Evolutionary conservation across 2,888 invertebrate species (phyloP).

Genomic region (Chaetoderma sp.): DNA sequence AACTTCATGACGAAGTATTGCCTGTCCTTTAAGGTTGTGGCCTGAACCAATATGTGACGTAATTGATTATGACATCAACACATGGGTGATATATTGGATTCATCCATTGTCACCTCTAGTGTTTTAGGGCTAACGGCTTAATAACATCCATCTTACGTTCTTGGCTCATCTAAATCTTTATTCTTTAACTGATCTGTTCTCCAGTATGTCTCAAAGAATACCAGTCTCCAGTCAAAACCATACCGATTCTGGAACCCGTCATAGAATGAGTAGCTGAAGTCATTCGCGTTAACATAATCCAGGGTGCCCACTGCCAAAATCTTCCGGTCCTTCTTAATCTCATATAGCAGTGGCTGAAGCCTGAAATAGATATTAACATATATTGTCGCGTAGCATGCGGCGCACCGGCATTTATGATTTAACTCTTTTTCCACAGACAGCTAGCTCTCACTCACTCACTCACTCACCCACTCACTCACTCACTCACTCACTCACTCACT

Average conservation of each 20-base stretch:
- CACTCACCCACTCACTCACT: no score
- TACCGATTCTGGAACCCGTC: conserved; percentile 45
- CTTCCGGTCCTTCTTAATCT: conserved; percentile 48
- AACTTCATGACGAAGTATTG: no score
- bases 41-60: no score
- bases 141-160: neutral
- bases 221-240: conserved; percentile 52
- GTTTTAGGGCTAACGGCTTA: neutral
- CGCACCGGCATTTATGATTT: no score
- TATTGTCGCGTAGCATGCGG: no score
- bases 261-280: conserved; percentile 42
- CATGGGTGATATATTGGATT: no score
- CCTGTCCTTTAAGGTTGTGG: no score
- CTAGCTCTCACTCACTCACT: no score
- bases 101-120: no score
- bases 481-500: no score
- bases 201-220: conserved; percentile 55
- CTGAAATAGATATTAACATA: conserved; percentile 29
- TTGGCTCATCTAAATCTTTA: neutral
- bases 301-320: conserved; percentile 55
- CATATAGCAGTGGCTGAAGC: conserved; percentile 53
- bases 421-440: no score
- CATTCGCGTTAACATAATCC: conserved; percentile 50
- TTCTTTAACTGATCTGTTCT: conserved; percentile 36
- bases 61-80: no score